Base-by-base conservation (phyloP, 2,888 invertebrate genomes). In the Criorhina ranunculi region DNA sequence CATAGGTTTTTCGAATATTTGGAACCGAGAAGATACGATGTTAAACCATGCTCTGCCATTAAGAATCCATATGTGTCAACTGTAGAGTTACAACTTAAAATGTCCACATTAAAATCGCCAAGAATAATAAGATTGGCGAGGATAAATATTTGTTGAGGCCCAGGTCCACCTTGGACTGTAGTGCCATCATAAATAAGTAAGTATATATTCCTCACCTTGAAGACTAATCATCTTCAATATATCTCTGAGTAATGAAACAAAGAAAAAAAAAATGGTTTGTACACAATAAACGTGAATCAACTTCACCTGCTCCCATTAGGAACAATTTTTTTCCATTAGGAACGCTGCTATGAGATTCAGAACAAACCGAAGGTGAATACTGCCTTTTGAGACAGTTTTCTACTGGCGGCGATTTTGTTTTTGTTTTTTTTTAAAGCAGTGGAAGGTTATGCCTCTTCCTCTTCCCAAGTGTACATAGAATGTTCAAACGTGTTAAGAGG, bases 401-500 rank as follows among this genome's bases (percentile, higher is more conserved):
- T 9, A 44, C 53, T 53, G 49, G 29, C 51, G 31, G 66, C 57
- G 29, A n/a, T n/a, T n/a, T n/a, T n/a, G n/a, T n/a, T n/a, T n/a
- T n/a, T n/a, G n/a, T n/a, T n/a, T 37, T 46, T 44, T 59, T 19
- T 11, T 31, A 57, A 46, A 60, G 9, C n/a, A 35, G 35, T 24
- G 60, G 59, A 59, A 35, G 37, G 33, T 24, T 57, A 29, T 66
- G 37, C n/a, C n/a, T n/a, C n/a, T 75, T 37, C 44, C n/a, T 44
- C 40, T 37, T 12, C 33, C 49, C 44, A 44, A 60, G 33, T 42
- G 40, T 44, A 51, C 62, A 78, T 40, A 57, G 57, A 42, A 70
- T 70, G 60, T 69, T 42, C 53, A 42, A 77, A 62, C 59, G 57
- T 79, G 72, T 57, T 79, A 72, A 78, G 57, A 64, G 79, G 35